phyloP scores from a whole-genome alignment of 2,113 vertebrate genomes.

The Pluvialis apricaria region DNA sequence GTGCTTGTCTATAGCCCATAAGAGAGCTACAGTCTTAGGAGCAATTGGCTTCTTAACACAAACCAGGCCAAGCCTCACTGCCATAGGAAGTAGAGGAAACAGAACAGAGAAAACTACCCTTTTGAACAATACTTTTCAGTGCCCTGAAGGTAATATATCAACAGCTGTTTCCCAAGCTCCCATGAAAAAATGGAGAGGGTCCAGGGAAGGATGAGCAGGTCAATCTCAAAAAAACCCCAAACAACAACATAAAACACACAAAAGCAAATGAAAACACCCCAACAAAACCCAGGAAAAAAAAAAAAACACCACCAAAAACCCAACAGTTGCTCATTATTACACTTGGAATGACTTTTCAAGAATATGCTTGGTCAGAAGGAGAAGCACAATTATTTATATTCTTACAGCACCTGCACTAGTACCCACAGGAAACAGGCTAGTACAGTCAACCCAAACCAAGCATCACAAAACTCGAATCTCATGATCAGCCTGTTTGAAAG shows the following conservation, averaged over 20 bases:
- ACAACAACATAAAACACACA: not conserved
- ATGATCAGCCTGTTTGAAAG: not conserved
- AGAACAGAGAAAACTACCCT: not conserved
- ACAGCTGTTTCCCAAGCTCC: not conserved
- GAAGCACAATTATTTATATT: not conserved
- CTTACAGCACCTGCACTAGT: not conserved
- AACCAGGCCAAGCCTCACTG: constrained; percentile 7
- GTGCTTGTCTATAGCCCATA: not conserved
- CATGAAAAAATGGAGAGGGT: not conserved
- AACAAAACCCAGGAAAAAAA: not conserved
- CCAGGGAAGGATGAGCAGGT: not conserved
- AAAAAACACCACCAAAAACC: not conserved
- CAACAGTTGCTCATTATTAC: not conserved
- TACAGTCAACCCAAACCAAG: not conserved
- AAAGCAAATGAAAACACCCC: not conserved
- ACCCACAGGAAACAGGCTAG: not conserved
- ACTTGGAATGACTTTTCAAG: not conserved
- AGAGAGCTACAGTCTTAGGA: not conserved
- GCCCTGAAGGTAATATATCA: not conserved
- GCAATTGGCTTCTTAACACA: not conserved
- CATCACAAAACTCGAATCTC: not conserved
- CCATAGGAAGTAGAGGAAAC: not conserved
- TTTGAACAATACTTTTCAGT: not conserved
- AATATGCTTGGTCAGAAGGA: not conserved
- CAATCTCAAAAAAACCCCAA: not conserved